Conservation (phyloP, 2,888 invertebrate genomes). For the Thecophora atra region DNA sequence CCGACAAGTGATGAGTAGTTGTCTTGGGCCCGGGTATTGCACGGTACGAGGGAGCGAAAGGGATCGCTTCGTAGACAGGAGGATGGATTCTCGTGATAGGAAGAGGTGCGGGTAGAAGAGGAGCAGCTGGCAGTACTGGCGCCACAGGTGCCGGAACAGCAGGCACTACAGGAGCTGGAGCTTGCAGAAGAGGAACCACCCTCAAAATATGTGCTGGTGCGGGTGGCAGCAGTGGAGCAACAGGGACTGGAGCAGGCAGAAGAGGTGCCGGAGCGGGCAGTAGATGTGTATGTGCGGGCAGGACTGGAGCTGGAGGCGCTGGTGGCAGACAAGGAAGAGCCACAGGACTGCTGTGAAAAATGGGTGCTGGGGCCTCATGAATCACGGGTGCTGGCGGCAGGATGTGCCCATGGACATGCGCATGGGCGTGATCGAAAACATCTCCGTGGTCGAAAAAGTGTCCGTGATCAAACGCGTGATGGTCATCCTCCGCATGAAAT, state of each 20-base stretch:
- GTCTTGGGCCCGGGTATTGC: constrained; percentile 61
- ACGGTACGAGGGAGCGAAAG: constrained; percentile 56
- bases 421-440: no score
- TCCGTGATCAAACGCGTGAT: not conserved
- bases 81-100: constrained; percentile 43
- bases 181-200: constrained; percentile 42
- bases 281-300: constrained; percentile 40
- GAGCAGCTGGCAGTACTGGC: constrained; percentile 43
- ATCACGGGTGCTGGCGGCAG: constrained; percentile 39
- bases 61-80: constrained; percentile 52
- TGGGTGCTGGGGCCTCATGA: constrained; percentile 34
- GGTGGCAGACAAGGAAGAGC: constrained; percentile 33
- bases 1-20: constrained; percentile 59
- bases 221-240: constrained; percentile 35
- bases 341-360: constrained; percentile 26
- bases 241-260: constrained; percentile 43
- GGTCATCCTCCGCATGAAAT: constrained; percentile 37
- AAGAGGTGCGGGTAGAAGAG: constrained; percentile 43
- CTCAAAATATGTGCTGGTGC: constrained; percentile 31
- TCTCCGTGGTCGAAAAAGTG: no score
- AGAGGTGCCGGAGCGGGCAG: constrained; percentile 39
- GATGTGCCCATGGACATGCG: constrained; percentile 7
- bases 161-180: constrained; percentile 31
- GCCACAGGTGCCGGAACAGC: constrained; percentile 40
- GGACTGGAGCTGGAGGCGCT: constrained; percentile 45